These are phyloP conservation scores for Cotesia chilonis DNA, from an alignment of 1,140 invertebrate species.

Conservation along the genomic window DNA sequence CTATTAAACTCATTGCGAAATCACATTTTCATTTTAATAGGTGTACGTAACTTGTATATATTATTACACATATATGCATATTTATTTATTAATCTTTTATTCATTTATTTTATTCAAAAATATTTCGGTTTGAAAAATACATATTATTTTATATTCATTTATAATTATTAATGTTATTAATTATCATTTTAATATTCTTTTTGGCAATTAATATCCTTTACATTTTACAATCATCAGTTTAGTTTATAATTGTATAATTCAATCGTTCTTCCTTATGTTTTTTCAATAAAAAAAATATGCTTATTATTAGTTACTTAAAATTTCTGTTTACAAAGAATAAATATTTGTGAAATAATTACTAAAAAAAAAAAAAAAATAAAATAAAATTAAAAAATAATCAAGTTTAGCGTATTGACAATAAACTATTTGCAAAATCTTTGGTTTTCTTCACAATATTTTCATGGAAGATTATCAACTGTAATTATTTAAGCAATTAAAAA, in stretches of 20 bases:
- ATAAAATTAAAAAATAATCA: too few species aligned
- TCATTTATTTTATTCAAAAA: constrained; percentile 64
- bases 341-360: too few species aligned
- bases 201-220: constrained; percentile 55
- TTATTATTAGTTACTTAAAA: too few species aligned
- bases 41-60: not conserved
- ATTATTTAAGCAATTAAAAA: too few species aligned
- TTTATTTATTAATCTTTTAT: constrained; percentile 43
- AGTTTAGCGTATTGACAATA: not conserved
- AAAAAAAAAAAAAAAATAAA: too few species aligned
- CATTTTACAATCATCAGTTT: constrained; percentile 10
- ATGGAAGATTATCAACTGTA: too few species aligned
- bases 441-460: constrained; percentile 42
- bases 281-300: constrained; percentile 30
- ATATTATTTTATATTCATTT: constrained; percentile 43
- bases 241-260: not conserved
- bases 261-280: not conserved
- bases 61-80: not conserved
- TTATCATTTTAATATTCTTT: constrained; percentile 45
- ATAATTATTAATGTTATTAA: constrained; percentile 16
- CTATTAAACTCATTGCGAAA: not conserved
- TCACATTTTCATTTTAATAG: not conserved
- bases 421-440: constrained; percentile 57
- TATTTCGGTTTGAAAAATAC: constrained; percentile 63
- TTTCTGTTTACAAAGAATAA: too few species aligned